These are phyloP conservation scores for Himalopsyche anomala DNA, from an alignment of 2,888 invertebrate species.

Conservation along the genomic window DNA sequence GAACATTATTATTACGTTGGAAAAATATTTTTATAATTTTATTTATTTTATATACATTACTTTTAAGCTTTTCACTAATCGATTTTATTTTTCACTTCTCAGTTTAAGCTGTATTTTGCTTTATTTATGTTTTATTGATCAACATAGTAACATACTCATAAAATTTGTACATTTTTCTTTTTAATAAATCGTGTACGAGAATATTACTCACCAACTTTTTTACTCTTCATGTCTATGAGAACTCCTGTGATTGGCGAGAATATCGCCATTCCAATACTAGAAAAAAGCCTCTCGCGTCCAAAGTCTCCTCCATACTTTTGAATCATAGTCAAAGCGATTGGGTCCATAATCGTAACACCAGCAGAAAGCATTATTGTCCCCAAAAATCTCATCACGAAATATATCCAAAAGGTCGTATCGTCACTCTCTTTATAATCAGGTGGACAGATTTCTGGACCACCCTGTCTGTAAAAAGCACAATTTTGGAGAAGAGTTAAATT, in stretches of 20 bases:
- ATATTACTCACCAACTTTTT: slow-evolving; percentile 75
- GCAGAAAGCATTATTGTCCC: slow-evolving; percentile 90
- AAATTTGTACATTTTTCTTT: too few relatives aligned
- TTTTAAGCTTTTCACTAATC: background rate
- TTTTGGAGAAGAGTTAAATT: background rate
- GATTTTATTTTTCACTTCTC: too few relatives aligned
- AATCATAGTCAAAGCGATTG: slow-evolving; percentile 90
- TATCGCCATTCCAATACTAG: slow-evolving; percentile 89
- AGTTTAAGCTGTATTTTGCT: too few relatives aligned
- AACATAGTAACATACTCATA: too few relatives aligned
- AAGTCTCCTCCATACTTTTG: slow-evolving; percentile 90
- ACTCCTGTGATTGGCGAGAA: slow-evolving; percentile 89
- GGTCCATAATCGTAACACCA: slow-evolving; percentile 92
- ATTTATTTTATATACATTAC: background rate
- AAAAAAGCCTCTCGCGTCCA: slow-evolving; percentile 87
- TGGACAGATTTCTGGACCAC: slow-evolving; percentile 87
- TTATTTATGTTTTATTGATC: too few relatives aligned
- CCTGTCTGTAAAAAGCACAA: slow-evolving; percentile 76
- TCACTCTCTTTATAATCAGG: slow-evolving; percentile 88
- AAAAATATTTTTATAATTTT: too few relatives aligned
- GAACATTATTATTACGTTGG: too few relatives aligned
- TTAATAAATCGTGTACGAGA: too few relatives aligned
- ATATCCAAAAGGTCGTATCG: slow-evolving; percentile 88
- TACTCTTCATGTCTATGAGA: slow-evolving; percentile 84
- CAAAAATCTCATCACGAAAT: slow-evolving; percentile 86